A percentile compares a stretch with the other conserved stretches of the same genome.
Conservation (phyloP, 2,797 vertebrate genomes). For the Sebastes wilsoni region DNA sequence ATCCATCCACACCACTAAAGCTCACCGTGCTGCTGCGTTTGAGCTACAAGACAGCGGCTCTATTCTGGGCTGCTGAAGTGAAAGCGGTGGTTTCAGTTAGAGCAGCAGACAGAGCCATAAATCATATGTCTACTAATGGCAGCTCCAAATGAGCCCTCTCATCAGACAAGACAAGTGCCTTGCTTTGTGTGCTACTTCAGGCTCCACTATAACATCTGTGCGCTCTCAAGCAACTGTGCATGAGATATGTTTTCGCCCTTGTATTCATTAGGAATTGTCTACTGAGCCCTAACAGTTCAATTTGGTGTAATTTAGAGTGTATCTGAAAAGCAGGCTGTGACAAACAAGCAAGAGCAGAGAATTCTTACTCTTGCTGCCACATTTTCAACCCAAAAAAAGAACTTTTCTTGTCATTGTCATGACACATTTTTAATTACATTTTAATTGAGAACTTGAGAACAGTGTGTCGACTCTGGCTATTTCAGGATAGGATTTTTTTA, state of each 20-base stretch:
- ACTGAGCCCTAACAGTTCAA: conserved; percentile 64
- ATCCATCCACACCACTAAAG: conserved; percentile 10
- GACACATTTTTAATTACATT: neutral
- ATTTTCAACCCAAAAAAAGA: neutral
- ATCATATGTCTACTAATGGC: conserved; percentile 88
- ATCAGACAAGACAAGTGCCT: conserved; percentile 90
- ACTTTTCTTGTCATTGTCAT: neutral
- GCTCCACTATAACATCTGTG: conserved; percentile 84
- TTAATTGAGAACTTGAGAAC: neutral
- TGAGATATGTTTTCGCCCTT: conserved; percentile 65
- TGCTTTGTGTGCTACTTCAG: conserved; percentile 85
- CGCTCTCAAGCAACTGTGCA: conserved; percentile 78
- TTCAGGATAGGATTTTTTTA: neutral
- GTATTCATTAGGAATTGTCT: conserved; percentile 80
- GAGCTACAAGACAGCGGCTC: conserved; percentile 16
- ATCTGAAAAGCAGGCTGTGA: conserved; percentile 49
- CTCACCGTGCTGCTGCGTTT: conserved; percentile 4
- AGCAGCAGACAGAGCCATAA: conserved; percentile 81
- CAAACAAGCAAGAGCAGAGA: conserved; percentile 35
- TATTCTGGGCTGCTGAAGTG: conserved; percentile 44
- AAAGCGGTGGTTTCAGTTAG: conserved; percentile 52
- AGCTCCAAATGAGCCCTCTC: conserved; percentile 89
- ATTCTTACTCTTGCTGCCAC: neutral
- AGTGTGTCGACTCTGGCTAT: neutral
- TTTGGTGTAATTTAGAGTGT: conserved; percentile 46